Conservation (phyloP, 1,140 invertebrate species). For the Mercenaria mercenaria region DNA sequence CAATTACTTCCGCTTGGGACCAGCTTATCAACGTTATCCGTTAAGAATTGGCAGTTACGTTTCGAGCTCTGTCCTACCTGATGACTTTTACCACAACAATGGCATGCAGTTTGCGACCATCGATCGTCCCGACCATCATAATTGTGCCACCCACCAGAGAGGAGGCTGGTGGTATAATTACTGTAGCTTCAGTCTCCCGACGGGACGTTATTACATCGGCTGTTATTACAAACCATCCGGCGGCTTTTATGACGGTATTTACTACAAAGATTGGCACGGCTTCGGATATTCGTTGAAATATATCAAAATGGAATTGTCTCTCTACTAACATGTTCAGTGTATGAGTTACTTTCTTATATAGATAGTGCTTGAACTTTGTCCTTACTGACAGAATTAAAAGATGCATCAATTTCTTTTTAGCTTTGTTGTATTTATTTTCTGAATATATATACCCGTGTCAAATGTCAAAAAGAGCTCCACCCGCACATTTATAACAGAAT, state of each 20-base stretch:
- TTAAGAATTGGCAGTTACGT: slow-evolving; percentile 66
- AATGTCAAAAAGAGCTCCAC: too few species aligned
- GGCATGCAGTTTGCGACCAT: slow-evolving; percentile 66
- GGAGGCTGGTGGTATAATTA: slow-evolving; percentile 71
- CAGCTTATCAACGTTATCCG: not conserved
- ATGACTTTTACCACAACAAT: slow-evolving; percentile 68
- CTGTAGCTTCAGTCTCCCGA: slow-evolving; percentile 70
- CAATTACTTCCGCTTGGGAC: not conserved
- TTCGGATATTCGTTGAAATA: slow-evolving; percentile 70
- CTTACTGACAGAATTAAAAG: not conserved
- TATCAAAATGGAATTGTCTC: slow-evolving; percentile 66
- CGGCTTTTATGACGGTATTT: slow-evolving; percentile 73
- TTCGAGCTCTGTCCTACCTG: not conserved
- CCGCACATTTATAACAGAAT: not conserved
- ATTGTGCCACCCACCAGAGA: slow-evolving; percentile 58
- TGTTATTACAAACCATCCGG: slow-evolving; percentile 66
- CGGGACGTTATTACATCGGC: slow-evolving; percentile 67
- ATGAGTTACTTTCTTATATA: too few species aligned
- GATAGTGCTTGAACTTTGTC: not conserved
- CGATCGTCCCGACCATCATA: slow-evolving; percentile 64
- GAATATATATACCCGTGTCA: too few species aligned
- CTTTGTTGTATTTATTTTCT: not conserved
- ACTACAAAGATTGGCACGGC: slow-evolving; percentile 72
- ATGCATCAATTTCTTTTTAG: not conserved
- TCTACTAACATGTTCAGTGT: not conserved